Evolutionary conservation across 1,140 invertebrate species (phyloP), one percentile per base, ranked within the genome.

Genomic region (Akabosia matsudoensis): DNA sequence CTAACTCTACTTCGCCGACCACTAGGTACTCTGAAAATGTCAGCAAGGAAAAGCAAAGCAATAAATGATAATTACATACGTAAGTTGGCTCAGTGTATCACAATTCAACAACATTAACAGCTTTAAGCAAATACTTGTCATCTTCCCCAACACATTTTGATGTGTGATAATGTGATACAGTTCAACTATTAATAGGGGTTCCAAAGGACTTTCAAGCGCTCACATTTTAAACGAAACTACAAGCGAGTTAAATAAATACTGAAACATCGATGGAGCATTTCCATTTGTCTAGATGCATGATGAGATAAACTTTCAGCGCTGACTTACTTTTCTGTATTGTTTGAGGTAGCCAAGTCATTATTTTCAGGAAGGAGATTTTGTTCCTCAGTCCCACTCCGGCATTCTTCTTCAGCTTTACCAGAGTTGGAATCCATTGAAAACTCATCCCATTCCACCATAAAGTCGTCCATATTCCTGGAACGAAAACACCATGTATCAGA

Each of bases 1-100:
- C 75, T 77, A 22, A 80, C 78, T 51, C 79, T 77, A 76, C 79
- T 80, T 52, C 77, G 75, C 26, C 79, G 56, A 54, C 79, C 79
- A 67, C 74, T 79, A 18, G 73, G 31, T 7, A 22, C 33, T 72
- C 70, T 72, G 28, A 30, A n/a, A 28, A 31, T 67, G 61, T 30
- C 28, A 67, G 61, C 24, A 67, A 30, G 37, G 7, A 7, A 45
- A 45, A 10, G 37, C 37, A 45, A 45, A n/a, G n/a, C n/a, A n/a
- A n/a, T n/a, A n/a, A n/a, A n/a, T n/a, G n/a, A n/a, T 52, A n/a
- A 52, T 52, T 52, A 52, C 45, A 52, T 52, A 52, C 13, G 45
- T n/a, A 13, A 52, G n/a, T n/a, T n/a, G n/a, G n/a, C n/a, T n/a
- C n/a, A n/a, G n/a, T n/a, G 37, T 45, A 45, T 45, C 37, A 45